Conservation (phyloP, 2,113 vertebrate species). For the Litocranius walleri region DNA sequence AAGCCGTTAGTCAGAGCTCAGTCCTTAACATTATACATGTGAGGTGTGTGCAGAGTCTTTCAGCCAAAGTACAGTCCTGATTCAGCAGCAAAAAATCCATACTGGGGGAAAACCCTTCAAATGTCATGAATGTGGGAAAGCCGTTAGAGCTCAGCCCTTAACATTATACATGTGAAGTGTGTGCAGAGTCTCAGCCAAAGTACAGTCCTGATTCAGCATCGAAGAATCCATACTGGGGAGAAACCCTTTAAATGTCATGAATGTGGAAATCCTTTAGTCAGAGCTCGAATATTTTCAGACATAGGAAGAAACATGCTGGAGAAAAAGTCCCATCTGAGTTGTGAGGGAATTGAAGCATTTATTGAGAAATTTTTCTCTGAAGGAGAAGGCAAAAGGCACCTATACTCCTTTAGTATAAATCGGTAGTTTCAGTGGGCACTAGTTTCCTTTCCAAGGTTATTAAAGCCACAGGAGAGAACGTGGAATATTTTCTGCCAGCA, state of each 20-base stretch:
- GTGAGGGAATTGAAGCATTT: background rate
- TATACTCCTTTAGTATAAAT: background rate
- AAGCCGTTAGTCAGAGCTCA: slow-evolving; percentile 58
- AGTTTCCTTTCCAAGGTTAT: background rate
- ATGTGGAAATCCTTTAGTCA: slow-evolving; percentile 65
- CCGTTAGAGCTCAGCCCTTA: slow-evolving; percentile 58
- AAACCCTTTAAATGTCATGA: slow-evolving; percentile 59
- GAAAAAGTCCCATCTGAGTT: background rate
- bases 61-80: slow-evolving; percentile 52
- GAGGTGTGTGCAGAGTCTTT: slow-evolving; percentile 61
- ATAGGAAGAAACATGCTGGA: slow-evolving; percentile 39
- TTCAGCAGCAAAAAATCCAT: slow-evolving; percentile 63
- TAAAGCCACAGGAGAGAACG: background rate
- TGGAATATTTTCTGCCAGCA: background rate
- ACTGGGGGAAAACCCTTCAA: slow-evolving; percentile 55
- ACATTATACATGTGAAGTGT: slow-evolving; percentile 38
- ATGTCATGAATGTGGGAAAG: slow-evolving; percentile 62
- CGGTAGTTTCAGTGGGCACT: background rate
- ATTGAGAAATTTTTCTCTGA: background rate
- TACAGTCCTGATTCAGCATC: slow-evolving; percentile 64
- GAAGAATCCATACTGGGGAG: slow-evolving; percentile 50
- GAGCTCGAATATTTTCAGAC: slow-evolving; percentile 52
- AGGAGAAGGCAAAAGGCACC: background rate
- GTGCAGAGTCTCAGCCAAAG: slow-evolving; percentile 63
- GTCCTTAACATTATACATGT: slow-evolving; percentile 56